phyloP scores from a whole-genome alignment of 1,140 invertebrate species.

The Diploscapter pachys region DNA sequence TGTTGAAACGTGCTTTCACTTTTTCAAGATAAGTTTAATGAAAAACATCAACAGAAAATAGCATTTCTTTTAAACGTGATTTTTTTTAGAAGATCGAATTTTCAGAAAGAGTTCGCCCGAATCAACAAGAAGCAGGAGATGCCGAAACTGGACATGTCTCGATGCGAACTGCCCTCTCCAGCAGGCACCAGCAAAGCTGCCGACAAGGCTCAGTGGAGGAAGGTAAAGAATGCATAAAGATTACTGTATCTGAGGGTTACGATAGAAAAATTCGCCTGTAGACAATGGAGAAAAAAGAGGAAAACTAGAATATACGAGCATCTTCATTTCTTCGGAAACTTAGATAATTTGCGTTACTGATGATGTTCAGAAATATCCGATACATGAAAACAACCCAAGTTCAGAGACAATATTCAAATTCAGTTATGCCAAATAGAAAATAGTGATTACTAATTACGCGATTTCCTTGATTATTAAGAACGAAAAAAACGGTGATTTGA shows the following conservation, averaged over 20 bases:
- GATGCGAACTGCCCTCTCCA: constrained; percentile 34
- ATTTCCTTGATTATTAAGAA: not conserved
- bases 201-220: constrained; percentile 37
- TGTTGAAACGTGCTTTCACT: too few species aligned
- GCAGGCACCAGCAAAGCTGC: constrained; percentile 18
- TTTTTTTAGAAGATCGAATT: too few species aligned
- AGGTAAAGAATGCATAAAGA: constrained; percentile 14
- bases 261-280: not conserved
- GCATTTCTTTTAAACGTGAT: too few species aligned
- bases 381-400: too few species aligned
- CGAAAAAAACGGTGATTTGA: not conserved
- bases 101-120: constrained; percentile 29
- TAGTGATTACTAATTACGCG: not conserved
- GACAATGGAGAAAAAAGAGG: not conserved
- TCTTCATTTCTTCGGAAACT: too few species aligned
- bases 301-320: too few species aligned
- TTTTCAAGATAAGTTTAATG: too few species aligned
- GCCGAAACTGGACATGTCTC: constrained; percentile 34
- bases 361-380: too few species aligned
- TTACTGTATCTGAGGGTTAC: not conserved
- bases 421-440: not conserved
- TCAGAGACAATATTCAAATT: not conserved
- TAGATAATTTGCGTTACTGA: too few species aligned
- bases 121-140: constrained; percentile 39
- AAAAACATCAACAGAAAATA: too few species aligned